Evolutionary conservation across 2,888 invertebrate genomes (phyloP).

Genomic region (Macropis europaea): DNA sequence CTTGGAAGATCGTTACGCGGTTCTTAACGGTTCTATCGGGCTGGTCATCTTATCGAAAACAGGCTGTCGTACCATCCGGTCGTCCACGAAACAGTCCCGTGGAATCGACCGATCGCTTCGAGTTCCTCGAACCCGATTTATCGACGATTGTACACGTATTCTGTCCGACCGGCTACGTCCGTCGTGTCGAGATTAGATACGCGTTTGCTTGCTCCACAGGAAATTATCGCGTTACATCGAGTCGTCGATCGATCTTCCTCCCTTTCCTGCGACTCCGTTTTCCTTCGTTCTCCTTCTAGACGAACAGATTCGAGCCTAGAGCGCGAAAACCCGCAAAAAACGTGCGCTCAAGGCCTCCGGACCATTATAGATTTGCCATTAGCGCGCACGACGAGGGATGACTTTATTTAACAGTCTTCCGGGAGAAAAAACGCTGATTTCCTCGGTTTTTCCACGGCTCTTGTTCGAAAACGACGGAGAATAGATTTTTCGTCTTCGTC

Average conservation of each 20-base stretch:
- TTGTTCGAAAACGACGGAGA: no score
- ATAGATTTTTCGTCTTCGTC: constrained; percentile 21
- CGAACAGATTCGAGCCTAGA: no score
- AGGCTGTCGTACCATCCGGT: constrained; percentile 26
- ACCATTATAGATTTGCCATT: constrained; percentile 64
- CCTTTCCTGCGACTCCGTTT: no score
- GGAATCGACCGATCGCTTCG: neutral
- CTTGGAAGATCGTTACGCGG: neutral
- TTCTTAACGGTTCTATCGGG: constrained; percentile 29
- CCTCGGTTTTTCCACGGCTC: neutral
- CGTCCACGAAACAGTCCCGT: neutral
- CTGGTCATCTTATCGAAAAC: constrained; percentile 41
- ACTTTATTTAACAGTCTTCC: constrained; percentile 50
- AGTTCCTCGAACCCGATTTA: constrained; percentile 48
- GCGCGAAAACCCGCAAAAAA: constrained; percentile 7
- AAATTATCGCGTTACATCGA: constrained; percentile 50
- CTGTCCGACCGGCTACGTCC: constrained; percentile 29
- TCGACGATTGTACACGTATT: constrained; percentile 36
- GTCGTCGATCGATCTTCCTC: constrained; percentile 43
- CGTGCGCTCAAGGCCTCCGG: neutral
- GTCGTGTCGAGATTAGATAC: constrained; percentile 53
- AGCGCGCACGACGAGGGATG: constrained; percentile 38
- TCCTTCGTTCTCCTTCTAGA: no score
- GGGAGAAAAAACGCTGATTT: constrained; percentile 22
- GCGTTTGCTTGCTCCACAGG: constrained; percentile 19